These are phyloP conservation scores for Drosophila tsacasi DNA, from an alignment of 1,140 invertebrate species.

Conservation along the genomic window DNA sequence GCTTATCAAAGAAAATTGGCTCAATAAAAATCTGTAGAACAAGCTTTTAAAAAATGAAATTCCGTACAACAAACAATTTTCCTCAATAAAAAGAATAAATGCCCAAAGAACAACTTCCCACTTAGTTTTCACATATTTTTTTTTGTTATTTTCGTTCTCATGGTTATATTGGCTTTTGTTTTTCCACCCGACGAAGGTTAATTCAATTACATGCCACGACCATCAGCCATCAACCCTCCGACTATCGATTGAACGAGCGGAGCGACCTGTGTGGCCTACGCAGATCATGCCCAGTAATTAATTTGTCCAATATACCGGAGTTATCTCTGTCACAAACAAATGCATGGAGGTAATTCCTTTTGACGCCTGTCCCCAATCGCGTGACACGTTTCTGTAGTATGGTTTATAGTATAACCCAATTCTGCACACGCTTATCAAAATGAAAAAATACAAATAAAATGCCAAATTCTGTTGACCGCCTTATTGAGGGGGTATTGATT, in stretches of 20 bases:
- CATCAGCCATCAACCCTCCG: conserved; percentile 24
- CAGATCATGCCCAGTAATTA: conserved; percentile 31
- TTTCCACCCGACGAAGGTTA: conserved; percentile 67
- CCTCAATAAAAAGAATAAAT: conserved; percentile 1
- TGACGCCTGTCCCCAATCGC: conserved; percentile 32
- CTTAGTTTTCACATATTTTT: conserved; percentile 13
- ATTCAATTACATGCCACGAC: conserved; percentile 66
- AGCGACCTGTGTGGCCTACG: conserved; percentile 31
- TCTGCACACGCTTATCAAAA: conserved; percentile 30
- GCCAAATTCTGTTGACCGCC: conserved; percentile 25
- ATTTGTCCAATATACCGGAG: conserved; percentile 39
- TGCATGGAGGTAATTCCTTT: conserved; percentile 3
- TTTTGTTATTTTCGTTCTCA: conserved; percentile 27
- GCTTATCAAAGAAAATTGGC: neutral
- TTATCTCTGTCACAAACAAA: conserved; percentile 40
- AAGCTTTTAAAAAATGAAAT: conserved; percentile 8
- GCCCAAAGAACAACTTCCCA: conserved; percentile 11
- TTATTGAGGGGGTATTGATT: conserved; percentile 1
- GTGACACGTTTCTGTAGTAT: conserved; percentile 30
- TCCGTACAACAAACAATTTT: conserved; percentile 12
- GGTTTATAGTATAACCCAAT: conserved; percentile 24
- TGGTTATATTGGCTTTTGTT: conserved; percentile 52
- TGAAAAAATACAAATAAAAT: conserved; percentile 2
- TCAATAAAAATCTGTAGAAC: neutral
- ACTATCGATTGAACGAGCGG: conserved; percentile 42